Conservation (phyloP, 2,113 vertebrate genomes). For the Urocynchramus pylzowi region DNA sequence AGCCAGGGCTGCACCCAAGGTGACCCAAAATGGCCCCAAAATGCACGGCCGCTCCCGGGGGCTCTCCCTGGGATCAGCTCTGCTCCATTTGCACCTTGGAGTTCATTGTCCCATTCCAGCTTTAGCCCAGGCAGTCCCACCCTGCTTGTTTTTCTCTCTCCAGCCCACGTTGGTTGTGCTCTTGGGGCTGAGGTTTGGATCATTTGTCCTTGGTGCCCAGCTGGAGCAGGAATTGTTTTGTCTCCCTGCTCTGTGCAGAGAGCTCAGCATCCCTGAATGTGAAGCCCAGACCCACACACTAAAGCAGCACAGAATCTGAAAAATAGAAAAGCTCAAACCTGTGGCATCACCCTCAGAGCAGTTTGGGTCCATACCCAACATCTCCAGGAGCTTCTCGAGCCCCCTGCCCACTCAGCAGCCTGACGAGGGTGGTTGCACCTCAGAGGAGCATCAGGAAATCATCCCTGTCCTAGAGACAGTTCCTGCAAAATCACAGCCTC, state of each 20-base stretch:
- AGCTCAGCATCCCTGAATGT: background rate
- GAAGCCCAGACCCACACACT: background rate
- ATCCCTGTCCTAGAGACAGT: background rate
- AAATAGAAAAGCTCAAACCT: background rate
- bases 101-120: no score
- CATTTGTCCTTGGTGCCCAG: background rate
- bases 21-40: no score
- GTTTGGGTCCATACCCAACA: background rate
- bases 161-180: background rate
- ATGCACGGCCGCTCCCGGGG: no score
- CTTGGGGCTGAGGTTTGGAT: background rate
- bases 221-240: background rate
- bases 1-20: no score
- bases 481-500: background rate
- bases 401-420: background rate
- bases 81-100: no score
- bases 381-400: background rate
- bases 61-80: no score
- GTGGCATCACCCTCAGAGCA: background rate
- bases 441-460: background rate
- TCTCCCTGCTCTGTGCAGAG: background rate
- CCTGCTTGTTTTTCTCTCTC: no score
- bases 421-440: background rate
- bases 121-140: no score
- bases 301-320: background rate